Conservation (phyloP, 2,797 vertebrate genomes). For the Chaenodraco wilsoni region DNA sequence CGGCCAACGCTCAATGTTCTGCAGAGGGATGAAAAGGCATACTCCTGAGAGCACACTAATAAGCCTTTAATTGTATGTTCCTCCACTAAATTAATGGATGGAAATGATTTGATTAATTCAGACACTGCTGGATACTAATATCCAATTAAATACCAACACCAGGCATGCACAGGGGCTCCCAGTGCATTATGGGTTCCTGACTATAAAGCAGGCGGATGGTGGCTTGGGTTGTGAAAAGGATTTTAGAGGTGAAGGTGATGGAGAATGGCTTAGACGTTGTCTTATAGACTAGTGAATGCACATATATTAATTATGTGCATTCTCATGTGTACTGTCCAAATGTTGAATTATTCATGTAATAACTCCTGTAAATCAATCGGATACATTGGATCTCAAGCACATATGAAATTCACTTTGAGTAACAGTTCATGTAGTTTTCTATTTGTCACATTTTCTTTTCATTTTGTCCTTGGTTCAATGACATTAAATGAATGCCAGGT, state of each 20-base stretch:
- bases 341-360: not conserved
- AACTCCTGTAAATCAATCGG: not conserved
- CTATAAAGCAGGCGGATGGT: conserved; percentile 64
- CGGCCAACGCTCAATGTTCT: conserved; percentile 88
- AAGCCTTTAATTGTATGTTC: conserved; percentile 89
- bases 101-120: conserved; percentile 88
- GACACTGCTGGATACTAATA: conserved; percentile 87
- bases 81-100: conserved; percentile 88
- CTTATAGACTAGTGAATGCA: conserved; percentile 19
- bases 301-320: conserved; percentile 43
- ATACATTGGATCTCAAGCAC: not conserved
- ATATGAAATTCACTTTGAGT: conserved; percentile 6
- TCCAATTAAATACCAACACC: conserved; percentile 84
- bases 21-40: conserved; percentile 85
- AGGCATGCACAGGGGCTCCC: conserved; percentile 74
- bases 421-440: conserved; percentile 11
- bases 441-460: not conserved
- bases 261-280: conserved; percentile 49
- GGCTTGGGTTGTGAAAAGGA: conserved; percentile 57
- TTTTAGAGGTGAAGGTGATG: conserved; percentile 54
- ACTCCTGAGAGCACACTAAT: conserved; percentile 85
- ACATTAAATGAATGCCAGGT: conserved; percentile 1
- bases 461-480: conserved; percentile 5
- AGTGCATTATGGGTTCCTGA: conserved; percentile 74
- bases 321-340: conserved; percentile 30